Conservation (phyloP, 2,113 vertebrate genomes). For the Mohoua ochrocephala region DNA sequence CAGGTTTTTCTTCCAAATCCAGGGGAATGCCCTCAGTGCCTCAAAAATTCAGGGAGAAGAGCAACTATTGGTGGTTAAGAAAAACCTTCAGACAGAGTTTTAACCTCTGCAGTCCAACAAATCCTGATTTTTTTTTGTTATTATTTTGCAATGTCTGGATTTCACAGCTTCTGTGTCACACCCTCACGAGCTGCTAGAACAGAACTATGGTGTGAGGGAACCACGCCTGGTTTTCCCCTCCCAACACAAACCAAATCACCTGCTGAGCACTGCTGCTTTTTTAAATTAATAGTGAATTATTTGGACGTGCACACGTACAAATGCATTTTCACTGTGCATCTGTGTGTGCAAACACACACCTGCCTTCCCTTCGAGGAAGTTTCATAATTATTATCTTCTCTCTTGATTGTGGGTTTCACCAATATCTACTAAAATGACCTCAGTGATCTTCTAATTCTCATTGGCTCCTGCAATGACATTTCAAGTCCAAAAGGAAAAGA, state of each 20-base stretch:
- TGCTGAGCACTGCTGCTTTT: neutral
- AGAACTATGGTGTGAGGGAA: neutral
- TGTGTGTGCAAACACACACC: rapidly evolving
- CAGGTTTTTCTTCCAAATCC: neutral
- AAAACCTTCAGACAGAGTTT: neutral
- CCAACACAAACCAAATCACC: neutral
- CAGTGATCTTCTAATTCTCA: neutral
- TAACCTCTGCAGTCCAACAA: neutral
- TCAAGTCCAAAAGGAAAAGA: neutral
- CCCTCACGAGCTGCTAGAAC: neutral
- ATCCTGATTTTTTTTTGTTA: neutral
- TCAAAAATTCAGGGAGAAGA: neutral
- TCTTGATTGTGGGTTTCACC: neutral
- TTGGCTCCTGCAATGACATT: neutral
- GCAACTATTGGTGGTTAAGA: neutral
- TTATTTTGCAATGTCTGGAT: neutral
- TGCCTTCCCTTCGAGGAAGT: neutral
- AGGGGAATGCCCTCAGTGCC: neutral
- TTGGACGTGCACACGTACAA: neutral
- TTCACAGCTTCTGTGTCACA: neutral
- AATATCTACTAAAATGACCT: neutral
- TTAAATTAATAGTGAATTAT: neutral
- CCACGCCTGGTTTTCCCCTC: neutral
- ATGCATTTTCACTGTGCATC: too few relatives aligned
- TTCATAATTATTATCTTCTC: neutral